phyloP scores from a whole-genome alignment of 2,888 invertebrate species.

The Myathropa florea region DNA sequence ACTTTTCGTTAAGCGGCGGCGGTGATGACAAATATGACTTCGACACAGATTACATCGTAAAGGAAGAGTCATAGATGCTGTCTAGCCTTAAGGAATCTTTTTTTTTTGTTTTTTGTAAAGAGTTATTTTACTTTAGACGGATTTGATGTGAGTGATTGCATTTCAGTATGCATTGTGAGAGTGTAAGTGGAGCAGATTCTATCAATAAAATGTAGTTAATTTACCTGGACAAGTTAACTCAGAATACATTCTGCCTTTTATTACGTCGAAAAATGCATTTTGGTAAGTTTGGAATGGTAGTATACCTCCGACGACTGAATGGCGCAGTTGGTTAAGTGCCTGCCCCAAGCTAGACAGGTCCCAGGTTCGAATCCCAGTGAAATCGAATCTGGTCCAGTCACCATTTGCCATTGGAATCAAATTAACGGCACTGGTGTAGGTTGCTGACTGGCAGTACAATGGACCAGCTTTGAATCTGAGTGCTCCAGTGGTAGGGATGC shows the following conservation, averaged over 20 bases:
- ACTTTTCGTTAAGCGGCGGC: conserved; percentile 75
- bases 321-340: too few relatives aligned
- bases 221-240: neutral
- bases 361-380: too few relatives aligned
- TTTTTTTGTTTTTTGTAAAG: neutral
- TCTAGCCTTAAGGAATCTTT: neutral
- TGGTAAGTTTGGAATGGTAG: too few relatives aligned
- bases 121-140: neutral
- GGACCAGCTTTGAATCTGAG: too few relatives aligned
- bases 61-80: conserved; percentile 66
- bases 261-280: too few relatives aligned
- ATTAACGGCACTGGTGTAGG: too few relatives aligned
- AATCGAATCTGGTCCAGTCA: too few relatives aligned
- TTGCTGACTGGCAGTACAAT: too few relatives aligned
- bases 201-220: neutral
- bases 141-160: neutral
- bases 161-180: neutral
- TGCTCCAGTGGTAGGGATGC: too few relatives aligned
- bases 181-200: neutral
- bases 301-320: too few relatives aligned
- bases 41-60: conserved; percentile 77
- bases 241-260: neutral
- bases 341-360: too few relatives aligned
- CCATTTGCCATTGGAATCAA: too few relatives aligned
- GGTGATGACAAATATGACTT: conserved; percentile 78